A percentile compares a stretch with the other conserved stretches of the same genome.
Conservation (phyloP, 2,113 vertebrate genomes). For the Cichladusa arquata region DNA sequence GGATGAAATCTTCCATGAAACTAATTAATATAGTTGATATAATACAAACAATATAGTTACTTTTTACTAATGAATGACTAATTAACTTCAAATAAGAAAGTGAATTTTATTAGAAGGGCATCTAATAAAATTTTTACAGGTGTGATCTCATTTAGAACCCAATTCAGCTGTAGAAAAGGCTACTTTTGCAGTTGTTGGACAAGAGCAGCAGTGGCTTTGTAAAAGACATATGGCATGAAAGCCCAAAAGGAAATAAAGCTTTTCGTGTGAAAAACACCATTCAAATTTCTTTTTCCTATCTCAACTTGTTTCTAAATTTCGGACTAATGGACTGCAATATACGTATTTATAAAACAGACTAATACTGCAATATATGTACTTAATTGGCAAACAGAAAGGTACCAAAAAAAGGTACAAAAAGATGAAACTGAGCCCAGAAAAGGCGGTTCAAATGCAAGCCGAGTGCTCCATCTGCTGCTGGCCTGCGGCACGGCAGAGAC, state of each 20-base stretch:
- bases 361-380: rapidly evolving
- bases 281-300: not conserved
- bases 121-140: not conserved
- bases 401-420: rapidly evolving
- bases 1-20: not conserved
- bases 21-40: not conserved
- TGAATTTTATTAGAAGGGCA: not conserved
- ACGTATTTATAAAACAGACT: too few species aligned
- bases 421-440: rapidly evolving
- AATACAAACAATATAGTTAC: not conserved
- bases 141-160: not conserved
- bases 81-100: not conserved
- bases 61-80: not conserved
- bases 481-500: not conserved
- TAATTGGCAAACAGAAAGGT: not conserved
- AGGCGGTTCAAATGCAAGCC: not conserved
- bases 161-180: not conserved
- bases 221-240: rapidly evolving
- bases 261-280: not conserved
- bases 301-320: not conserved
- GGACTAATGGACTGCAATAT: too few species aligned
- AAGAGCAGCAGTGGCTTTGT: not conserved
- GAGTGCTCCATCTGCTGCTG: slow-evolving; percentile 67
- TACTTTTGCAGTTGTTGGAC: rapidly evolving
- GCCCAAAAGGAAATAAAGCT: rapidly evolving